Evolutionary conservation across 2,888 invertebrate genomes (phyloP).

Genomic region (Halocaridina rubra): DNA sequence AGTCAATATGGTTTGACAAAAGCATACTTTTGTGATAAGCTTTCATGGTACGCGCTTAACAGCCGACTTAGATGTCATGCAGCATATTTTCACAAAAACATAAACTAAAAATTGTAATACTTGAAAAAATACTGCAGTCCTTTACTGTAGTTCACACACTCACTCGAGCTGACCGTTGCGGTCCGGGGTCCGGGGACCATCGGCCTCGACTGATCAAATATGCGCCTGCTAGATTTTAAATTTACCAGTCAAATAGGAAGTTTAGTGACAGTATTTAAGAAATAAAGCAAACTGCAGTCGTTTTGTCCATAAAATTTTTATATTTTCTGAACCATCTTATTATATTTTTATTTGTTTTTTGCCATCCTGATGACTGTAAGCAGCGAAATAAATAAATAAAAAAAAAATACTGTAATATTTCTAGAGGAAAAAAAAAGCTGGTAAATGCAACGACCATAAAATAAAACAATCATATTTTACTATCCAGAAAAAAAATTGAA

Average conservation of each 20-base stretch:
- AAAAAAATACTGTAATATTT: not conserved
- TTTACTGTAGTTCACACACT: constrained; percentile 4
- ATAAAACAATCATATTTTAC: not conserved
- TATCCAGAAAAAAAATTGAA: no score
- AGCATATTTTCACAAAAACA: not conserved
- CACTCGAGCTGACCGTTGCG: constrained; percentile 12
- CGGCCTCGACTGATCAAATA: constrained; percentile 14
- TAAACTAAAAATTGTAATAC: not conserved
- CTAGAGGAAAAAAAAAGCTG: not conserved
- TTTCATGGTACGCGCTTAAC: not conserved
- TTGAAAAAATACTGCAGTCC: not conserved
- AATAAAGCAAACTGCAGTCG: not conserved
- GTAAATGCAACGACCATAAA: not conserved
- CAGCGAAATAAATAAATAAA: not conserved
- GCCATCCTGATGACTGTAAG: no score
- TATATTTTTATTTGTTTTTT: not conserved
- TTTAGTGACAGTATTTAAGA: not conserved
- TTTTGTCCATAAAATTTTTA: not conserved
- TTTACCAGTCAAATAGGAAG: no score
- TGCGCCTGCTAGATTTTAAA: not conserved
- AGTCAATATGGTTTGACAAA: not conserved
- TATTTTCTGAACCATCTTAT: not conserved
- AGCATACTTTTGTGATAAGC: not conserved
- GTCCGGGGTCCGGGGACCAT: constrained; percentile 27
- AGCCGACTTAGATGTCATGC: constrained; percentile 6